These are phyloP conservation scores for Nycticebus coucang DNA, from an alignment of 2,113 vertebrate species.

Conservation along the genomic window DNA sequence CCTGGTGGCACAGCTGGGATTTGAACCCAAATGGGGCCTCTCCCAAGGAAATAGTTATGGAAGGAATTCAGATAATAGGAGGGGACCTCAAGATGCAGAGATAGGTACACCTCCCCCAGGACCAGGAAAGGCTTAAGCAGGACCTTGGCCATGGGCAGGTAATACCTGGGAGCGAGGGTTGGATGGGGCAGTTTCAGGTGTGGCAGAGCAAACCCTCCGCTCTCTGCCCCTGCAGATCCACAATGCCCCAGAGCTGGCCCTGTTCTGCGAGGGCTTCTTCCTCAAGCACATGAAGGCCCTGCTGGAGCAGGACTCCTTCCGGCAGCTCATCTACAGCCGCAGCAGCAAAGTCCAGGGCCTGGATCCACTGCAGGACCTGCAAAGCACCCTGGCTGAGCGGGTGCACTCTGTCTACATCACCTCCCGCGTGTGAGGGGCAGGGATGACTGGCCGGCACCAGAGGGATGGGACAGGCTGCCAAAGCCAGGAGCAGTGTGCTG, in stretches of 20 bases:
- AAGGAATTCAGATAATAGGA: background rate
- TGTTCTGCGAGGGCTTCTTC: constrained; percentile 96
- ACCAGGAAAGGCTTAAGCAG: background rate
- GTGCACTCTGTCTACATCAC: constrained; percentile 92
- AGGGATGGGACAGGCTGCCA: background rate
- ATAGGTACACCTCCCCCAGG: background rate
- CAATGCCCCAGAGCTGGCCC: constrained; percentile 90
- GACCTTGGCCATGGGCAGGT: accelerated
- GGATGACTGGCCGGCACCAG: background rate
- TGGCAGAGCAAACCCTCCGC: background rate
- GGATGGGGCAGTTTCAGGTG: too few species aligned
- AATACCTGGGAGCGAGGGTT: accelerated
- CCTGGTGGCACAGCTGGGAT: background rate
- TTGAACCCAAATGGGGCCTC: background rate
- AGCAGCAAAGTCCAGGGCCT: constrained; percentile 89
- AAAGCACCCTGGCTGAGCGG: constrained; percentile 89
- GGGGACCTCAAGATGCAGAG: background rate
- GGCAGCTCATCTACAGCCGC: constrained; percentile 89
- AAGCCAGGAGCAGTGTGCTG: background rate
- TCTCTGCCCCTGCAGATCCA: constrained; percentile 86
- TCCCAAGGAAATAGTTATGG: background rate
- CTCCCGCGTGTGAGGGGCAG: constrained; percentile 89
- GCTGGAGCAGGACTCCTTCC: constrained; percentile 93
- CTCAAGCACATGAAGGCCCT: constrained; percentile 94
- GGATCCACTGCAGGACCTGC: constrained; percentile 92